A percentile compares a stretch with the other conserved stretches of the same genome.
Conservation (phyloP, 2,888 invertebrate species). For the Napeogenes inachia region DNA sequence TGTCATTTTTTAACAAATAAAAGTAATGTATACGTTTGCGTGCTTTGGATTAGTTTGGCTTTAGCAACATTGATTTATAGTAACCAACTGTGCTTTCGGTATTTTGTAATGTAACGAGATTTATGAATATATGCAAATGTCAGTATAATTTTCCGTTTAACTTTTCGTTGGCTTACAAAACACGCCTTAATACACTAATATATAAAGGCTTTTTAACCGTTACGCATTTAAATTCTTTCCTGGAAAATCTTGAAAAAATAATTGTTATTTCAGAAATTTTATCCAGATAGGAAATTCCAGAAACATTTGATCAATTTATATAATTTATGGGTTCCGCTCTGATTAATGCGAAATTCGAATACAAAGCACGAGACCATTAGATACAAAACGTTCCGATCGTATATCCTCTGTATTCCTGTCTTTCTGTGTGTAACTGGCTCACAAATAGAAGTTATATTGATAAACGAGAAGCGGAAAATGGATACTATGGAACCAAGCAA, state of each 20-base stretch:
- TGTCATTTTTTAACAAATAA: too few species aligned
- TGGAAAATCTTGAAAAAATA: too few species aligned
- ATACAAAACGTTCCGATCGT: slow-evolving; percentile 26
- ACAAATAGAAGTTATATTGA: slow-evolving; percentile 14
- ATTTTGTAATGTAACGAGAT: slow-evolving; percentile 33
- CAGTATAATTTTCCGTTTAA: slow-evolving; percentile 25
- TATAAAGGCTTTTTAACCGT: background rate
- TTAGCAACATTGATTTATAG: slow-evolving; percentile 46
- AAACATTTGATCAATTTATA: too few species aligned
- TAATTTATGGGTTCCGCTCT: background rate
- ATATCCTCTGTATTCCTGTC: slow-evolving; percentile 8
- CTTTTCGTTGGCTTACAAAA: background rate
- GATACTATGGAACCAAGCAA: slow-evolving; percentile 16
- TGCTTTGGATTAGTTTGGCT: slow-evolving; percentile 55
- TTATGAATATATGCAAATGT: slow-evolving; percentile 39
- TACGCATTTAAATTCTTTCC: too few species aligned
- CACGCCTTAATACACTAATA: too few species aligned
- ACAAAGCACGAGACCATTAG: slow-evolving; percentile 25
- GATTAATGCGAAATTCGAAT: slow-evolving; percentile 26
- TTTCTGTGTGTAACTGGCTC: background rate
- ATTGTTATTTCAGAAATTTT: too few species aligned
- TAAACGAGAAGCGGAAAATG: slow-evolving; percentile 18
- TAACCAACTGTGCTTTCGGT: slow-evolving; percentile 35
- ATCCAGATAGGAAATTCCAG: too few species aligned
- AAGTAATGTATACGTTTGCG: slow-evolving; percentile 46